Evolutionary conservation across 2,797 vertebrate species (phyloP).

Genomic region (Phylloscopus collybita): DNA sequence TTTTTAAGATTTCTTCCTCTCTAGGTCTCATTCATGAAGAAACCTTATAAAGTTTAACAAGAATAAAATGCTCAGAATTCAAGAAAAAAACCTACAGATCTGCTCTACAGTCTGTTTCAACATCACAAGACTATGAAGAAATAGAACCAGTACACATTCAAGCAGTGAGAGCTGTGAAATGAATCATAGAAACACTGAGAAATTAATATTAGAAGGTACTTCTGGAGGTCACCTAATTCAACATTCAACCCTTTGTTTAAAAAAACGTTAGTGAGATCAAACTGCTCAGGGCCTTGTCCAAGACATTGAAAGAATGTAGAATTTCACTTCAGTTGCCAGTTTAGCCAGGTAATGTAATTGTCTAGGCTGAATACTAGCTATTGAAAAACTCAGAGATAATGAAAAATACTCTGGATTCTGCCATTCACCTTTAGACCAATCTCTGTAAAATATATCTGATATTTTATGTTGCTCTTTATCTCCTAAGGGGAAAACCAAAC

Average conservation of each 20-base stretch:
- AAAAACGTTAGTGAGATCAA: neutral
- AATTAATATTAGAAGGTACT: neutral
- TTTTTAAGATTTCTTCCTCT: neutral
- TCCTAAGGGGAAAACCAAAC: neutral
- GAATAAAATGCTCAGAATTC: neutral
- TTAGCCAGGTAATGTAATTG: neutral
- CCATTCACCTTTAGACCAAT: neutral
- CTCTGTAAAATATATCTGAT: neutral
- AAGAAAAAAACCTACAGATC: neutral
- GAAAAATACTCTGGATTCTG: neutral
- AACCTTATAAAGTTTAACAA: neutral
- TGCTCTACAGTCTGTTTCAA: neutral
- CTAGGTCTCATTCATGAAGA: neutral
- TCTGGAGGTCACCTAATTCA: neutral
- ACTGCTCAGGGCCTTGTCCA: neutral
- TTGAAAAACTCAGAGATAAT: neutral
- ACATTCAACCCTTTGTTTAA: neutral
- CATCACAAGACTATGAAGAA: neutral
- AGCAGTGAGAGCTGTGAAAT: neutral
- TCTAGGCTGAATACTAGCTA: conserved; percentile 3
- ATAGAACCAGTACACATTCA: neutral
- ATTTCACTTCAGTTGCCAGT: neutral
- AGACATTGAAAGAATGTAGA: neutral
- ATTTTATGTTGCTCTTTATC: neutral
- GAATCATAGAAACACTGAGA: neutral